Percentiles rank a stretch among this genome's conserved stretches.
phyloP scores from a whole-genome alignment of 2,797 vertebrate species.

The Jordanella pulchra region DNA sequence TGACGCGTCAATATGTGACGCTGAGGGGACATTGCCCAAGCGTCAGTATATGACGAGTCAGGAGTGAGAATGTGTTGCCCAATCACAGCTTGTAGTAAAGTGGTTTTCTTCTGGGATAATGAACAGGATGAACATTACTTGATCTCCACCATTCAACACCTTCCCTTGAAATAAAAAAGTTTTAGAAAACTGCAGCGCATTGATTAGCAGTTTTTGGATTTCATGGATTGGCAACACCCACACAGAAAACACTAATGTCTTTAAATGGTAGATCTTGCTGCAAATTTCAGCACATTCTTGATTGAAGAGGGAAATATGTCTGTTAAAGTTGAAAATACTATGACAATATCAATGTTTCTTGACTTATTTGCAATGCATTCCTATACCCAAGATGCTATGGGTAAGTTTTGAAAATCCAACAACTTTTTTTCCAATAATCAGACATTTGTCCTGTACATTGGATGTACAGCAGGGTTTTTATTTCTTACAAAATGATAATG shows the following conservation, averaged over 20 bases:
- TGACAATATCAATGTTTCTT: constrained; percentile 23
- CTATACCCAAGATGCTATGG: not conserved
- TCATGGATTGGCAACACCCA: constrained; percentile 49
- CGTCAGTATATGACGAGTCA: no score
- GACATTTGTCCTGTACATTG: not conserved
- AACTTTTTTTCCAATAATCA: not conserved
- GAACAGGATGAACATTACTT: constrained; percentile 26
- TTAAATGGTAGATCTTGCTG: constrained; percentile 43
- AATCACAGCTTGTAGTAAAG: constrained; percentile 17
- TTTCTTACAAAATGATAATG: not conserved
- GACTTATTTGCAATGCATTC: constrained; percentile 5
- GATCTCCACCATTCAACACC: constrained; percentile 26
- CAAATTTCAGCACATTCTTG: constrained; percentile 33
- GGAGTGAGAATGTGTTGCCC: no score
- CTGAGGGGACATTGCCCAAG: no score
- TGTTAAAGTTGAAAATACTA: constrained; percentile 19
- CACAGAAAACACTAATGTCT: constrained; percentile 28
- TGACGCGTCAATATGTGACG: no score
- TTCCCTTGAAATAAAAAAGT: constrained; percentile 50
- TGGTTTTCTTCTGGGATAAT: constrained; percentile 25
- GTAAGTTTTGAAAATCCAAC: not conserved
- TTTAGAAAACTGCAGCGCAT: constrained; percentile 43
- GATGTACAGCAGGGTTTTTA: not conserved
- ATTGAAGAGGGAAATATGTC: constrained; percentile 42
- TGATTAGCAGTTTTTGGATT: constrained; percentile 38